These are phyloP conservation scores for Diglossa brunneiventris DNA, from an alignment of 2,113 vertebrate species.

Conservation along the genomic window DNA sequence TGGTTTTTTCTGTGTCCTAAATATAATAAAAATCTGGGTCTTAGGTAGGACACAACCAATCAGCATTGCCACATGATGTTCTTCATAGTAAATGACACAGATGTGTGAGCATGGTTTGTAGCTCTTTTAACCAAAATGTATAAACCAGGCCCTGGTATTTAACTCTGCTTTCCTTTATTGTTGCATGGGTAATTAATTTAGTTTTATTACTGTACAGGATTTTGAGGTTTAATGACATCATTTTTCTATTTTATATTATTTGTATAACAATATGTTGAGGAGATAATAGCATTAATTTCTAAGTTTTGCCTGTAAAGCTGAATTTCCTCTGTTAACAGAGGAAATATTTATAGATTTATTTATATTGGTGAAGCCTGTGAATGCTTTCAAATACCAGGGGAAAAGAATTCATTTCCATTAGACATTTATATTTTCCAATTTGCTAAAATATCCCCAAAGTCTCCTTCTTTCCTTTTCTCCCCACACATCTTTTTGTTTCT, in stretches of 20 bases:
- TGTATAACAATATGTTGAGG: neutral
- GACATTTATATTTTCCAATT: neutral
- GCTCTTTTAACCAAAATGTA: neutral
- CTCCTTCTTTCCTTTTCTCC: neutral
- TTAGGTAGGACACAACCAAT: neutral
- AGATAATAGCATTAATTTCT: neutral
- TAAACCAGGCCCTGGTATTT: neutral
- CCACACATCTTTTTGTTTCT: neutral
- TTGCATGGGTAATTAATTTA: neutral
- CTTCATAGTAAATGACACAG: neutral
- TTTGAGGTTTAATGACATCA: neutral
- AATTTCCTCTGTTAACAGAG: neutral
- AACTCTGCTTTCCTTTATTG: neutral
- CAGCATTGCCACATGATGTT: neutral
- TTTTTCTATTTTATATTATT: neutral
- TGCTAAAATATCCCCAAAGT: neutral
- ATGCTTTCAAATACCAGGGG: neutral
- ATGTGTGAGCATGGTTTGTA: neutral
- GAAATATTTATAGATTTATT: neutral
- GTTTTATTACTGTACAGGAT: neutral
- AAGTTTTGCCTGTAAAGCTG: neutral
- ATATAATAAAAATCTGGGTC: neutral
- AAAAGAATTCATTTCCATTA: neutral
- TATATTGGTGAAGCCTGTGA: neutral
- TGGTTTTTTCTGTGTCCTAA: neutral